Evolutionary conservation across 2,888 invertebrate genomes (phyloP), one percentile per base, ranked within the genome.

Genomic region (Alsophila aescularia): DNA sequence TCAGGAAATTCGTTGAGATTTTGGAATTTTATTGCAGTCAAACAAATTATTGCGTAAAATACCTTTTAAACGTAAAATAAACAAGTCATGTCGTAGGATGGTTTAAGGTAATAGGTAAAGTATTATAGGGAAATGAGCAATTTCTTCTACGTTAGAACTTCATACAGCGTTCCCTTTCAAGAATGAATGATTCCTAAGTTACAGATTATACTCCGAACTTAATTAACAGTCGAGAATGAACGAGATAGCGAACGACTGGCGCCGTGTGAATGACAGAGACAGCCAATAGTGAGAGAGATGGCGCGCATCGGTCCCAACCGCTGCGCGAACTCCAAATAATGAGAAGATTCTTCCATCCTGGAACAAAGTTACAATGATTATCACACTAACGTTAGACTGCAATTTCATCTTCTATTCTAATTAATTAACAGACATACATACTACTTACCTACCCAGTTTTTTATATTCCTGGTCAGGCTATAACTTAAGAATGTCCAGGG

Each of bases 31-130:
- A 75, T 75, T 75, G 72, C 69, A 54, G 49, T 64, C 50, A 62
- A 69, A 69, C 60, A 52, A 67, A 70, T 72, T 85, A 82, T 83
- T 81, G 77, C 79, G 50, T 69, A 71, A 69, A 62, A 61, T 61
- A 63, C 50, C 39, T 52, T n/a, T 41, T 15, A 44, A 47, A 60
- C 65, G 67, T 59, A 67, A 50, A 66, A 64, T 60, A 72, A 70
- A 63, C 51, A 57, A 76, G 86, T 83, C 87, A 89, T 88, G 89
- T 84, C 90, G 84, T 71, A 83, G 85, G 86, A 89, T 89, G 87
- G 86, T 73, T 66, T 44, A 62, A 72, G 64, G 72, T 64, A 61
- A 58, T 68, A 68, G 65, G 64, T 62, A 67, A 69, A 67, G 60
- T 68, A 64, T 63, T 66, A 67, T 67, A 40, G 48, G 72, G 75